phyloP scores from a whole-genome alignment of 2,797 vertebrate species.

The Falco columbarius region DNA sequence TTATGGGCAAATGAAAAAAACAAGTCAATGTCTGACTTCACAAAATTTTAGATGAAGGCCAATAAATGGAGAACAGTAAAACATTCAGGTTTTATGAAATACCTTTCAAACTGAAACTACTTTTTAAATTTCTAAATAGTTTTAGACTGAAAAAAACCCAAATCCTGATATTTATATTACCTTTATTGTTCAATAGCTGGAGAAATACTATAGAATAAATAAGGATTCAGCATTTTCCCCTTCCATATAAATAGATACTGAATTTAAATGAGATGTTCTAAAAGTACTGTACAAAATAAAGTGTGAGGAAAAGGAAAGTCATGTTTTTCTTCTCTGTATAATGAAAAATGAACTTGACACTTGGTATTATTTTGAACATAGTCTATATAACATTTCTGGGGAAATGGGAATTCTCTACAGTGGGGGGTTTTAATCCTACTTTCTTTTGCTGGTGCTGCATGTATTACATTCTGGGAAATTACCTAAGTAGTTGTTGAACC shows the following conservation, averaged over 20 bases:
- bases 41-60: not conserved
- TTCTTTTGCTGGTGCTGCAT: constrained; percentile 7
- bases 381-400: not conserved
- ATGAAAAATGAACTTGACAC: not conserved
- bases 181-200: not conserved
- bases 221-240: not conserved
- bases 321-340: constrained; percentile 14
- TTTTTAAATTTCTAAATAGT: not conserved
- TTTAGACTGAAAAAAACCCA: not conserved
- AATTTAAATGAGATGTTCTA: constrained; percentile 1
- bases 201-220: not conserved
- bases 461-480: not conserved
- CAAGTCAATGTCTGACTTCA: constrained; percentile 17
- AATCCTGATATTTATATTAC: not conserved
- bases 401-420: not conserved
- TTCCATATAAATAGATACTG: not conserved
- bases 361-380: not conserved
- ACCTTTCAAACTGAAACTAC: not conserved
- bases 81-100: not conserved
- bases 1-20: not conserved
- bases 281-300: not conserved
- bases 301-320: not conserved
- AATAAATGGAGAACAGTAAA: not conserved
- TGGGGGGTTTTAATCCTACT: not conserved
- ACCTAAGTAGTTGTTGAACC: constrained; percentile 36